Conservation (phyloP, 2,113 vertebrate species). For the Brachyistius frenatus region DNA sequence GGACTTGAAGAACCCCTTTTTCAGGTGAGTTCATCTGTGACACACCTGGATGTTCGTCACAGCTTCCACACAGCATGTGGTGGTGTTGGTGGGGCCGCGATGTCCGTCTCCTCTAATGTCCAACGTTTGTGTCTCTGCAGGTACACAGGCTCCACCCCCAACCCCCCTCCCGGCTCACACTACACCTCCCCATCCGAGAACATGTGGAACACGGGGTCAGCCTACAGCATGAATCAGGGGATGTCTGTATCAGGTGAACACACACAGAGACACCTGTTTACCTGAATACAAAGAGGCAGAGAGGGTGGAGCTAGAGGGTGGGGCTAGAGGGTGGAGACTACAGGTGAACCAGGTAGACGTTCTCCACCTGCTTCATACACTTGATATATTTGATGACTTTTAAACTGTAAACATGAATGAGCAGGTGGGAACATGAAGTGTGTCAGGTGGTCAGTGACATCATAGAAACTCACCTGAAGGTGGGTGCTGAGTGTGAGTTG, state of each 20-base stretch:
- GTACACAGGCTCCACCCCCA: constrained; percentile 92
- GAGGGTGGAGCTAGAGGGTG: too few relatives aligned
- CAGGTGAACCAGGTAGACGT: background rate
- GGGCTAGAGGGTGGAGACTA: background rate
- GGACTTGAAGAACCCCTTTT: constrained; percentile 97
- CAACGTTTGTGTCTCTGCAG: constrained; percentile 73
- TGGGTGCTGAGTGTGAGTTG: too few relatives aligned
- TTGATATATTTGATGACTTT: too few relatives aligned
- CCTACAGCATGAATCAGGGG: constrained; percentile 91
- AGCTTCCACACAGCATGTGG: rapidly evolving
- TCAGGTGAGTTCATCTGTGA: constrained; percentile 84
- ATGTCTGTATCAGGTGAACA: constrained; percentile 90
- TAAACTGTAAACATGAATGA: background rate
- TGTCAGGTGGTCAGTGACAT: too few relatives aligned
- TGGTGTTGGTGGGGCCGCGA: background rate
- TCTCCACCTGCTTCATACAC: too few relatives aligned
- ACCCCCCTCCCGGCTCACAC: constrained; percentile 93
- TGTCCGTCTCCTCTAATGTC: background rate
- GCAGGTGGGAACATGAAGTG: background rate
- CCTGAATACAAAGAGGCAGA: background rate
- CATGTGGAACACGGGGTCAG: constrained; percentile 92
- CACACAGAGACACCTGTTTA: constrained; percentile 45
- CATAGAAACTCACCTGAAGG: background rate
- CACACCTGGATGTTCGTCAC: background rate
- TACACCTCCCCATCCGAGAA: constrained; percentile 94